phyloP scores from a whole-genome alignment of 2,888 invertebrate species.

The Drosophila conformis region DNA sequence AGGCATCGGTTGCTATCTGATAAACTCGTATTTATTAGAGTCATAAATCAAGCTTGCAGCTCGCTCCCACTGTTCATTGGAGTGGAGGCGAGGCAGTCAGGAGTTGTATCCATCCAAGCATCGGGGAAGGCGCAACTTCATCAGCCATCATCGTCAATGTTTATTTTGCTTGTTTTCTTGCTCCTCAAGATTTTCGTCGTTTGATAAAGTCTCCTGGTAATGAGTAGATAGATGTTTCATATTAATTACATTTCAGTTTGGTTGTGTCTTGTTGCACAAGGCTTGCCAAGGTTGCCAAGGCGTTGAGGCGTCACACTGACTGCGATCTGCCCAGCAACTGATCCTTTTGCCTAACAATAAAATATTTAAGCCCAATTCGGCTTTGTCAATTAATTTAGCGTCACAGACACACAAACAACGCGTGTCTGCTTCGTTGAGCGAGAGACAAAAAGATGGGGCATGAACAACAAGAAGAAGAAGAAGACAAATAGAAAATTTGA shows the following conservation, averaged over 20 bases:
- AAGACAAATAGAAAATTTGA: constrained; percentile 51
- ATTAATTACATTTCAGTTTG: constrained; percentile 66
- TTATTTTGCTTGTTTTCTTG: constrained; percentile 27
- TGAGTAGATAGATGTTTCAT: constrained; percentile 67
- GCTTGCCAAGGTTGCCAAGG: constrained; percentile 36
- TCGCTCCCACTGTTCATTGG: constrained; percentile 18
- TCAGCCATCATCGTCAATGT: constrained; percentile 29
- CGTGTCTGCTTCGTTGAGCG: background rate
- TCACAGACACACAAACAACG: background rate
- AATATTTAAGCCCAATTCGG: background rate
- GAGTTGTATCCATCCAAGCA: background rate
- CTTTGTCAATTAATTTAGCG: background rate
- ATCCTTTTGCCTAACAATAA: background rate
- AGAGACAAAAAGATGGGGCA: constrained; percentile 31
- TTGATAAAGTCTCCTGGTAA: constrained; percentile 65
- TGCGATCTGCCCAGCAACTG: background rate
- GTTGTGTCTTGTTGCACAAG: constrained; percentile 1
- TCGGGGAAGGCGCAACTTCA: background rate
- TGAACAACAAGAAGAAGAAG: constrained; percentile 2
- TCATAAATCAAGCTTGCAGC: constrained; percentile 72
- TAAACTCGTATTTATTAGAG: constrained; percentile 81
- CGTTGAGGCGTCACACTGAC: constrained; percentile 14
- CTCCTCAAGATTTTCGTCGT: constrained; percentile 43
- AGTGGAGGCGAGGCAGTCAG: background rate
- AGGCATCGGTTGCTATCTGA: constrained; percentile 75